A percentile compares a stretch with the other conserved stretches of the same genome.
These are phyloP conservation scores for Apamea monoglypha DNA, from an alignment of 2,888 invertebrate species.

Conservation along the genomic window DNA sequence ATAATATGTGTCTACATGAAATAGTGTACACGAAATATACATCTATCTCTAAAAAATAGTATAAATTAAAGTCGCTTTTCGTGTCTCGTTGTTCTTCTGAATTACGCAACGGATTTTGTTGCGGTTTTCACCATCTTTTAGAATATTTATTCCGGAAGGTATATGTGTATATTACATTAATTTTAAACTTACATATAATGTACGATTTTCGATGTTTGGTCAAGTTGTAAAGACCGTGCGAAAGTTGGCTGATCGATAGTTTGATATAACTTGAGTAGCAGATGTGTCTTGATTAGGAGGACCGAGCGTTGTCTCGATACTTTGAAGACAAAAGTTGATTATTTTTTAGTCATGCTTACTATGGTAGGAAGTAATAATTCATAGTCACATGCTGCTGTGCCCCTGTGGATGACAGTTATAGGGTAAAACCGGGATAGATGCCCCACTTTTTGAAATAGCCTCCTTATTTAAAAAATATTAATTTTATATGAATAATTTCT, in stretches of 20 bases:
- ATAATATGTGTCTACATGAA: constrained; percentile 3
- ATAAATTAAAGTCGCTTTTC: not conserved
- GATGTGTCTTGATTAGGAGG: not conserved
- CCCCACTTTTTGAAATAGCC: too few species aligned
- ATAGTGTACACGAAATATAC: not conserved
- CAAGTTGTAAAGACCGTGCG: not conserved
- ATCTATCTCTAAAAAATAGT: not conserved
- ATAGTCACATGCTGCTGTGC: not conserved
- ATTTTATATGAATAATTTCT: too few species aligned
- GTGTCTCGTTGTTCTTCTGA: not conserved
- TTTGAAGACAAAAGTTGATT: not conserved
- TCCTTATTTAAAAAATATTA: too few species aligned
- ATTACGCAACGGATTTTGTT: not conserved
- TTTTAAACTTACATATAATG: not conserved
- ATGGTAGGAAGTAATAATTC: not conserved
- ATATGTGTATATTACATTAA: not conserved
- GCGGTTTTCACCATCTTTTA: not conserved
- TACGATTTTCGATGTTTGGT: not conserved
- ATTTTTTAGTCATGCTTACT: not conserved
- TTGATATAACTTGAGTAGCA: not conserved
- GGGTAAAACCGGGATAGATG: too few species aligned
- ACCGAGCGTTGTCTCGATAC: not conserved
- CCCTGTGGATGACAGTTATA: not conserved
- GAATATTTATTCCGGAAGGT: not conserved
- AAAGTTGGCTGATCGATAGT: too few species aligned